Evolutionary conservation across 1,140 invertebrate species (phyloP).

Genomic region (Nasonia longicornis): DNA sequence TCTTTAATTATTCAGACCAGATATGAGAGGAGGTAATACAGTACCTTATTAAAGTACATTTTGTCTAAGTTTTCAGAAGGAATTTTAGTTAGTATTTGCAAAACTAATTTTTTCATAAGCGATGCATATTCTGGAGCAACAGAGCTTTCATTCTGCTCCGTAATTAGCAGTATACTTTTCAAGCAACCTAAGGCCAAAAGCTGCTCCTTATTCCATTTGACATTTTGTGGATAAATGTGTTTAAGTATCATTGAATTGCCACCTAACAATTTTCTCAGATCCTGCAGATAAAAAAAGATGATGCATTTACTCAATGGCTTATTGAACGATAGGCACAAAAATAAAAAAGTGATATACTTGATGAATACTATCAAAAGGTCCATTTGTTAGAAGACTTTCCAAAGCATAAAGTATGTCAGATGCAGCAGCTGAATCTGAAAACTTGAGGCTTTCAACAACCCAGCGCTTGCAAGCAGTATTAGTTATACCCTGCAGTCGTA

Average conservation of each 20-base stretch:
- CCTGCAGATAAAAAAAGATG: constrained; percentile 52
- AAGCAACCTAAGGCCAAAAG: constrained; percentile 58
- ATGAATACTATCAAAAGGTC: constrained; percentile 52
- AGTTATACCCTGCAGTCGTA: constrained; percentile 60
- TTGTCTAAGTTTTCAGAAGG: constrained; percentile 51
- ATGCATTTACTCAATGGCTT: background rate
- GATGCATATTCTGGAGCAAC: constrained; percentile 52
- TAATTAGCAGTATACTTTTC: constrained; percentile 58
- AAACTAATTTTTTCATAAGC: constrained; percentile 53
- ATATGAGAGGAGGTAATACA: background rate
- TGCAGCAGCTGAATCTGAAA: constrained; percentile 47
- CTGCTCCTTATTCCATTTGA: constrained; percentile 57
- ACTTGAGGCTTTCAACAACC: constrained; percentile 61
- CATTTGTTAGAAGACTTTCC: constrained; percentile 54
- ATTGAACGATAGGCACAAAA: background rate
- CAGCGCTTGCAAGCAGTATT: constrained; percentile 61
- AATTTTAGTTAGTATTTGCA: constrained; percentile 53
- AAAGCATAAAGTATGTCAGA: constrained; percentile 56
- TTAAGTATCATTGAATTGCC: constrained; percentile 52
- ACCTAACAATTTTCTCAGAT: constrained; percentile 55
- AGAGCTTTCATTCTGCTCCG: constrained; percentile 43
- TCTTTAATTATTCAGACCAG: background rate
- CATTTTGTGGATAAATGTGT: constrained; percentile 49
- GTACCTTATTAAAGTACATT: constrained; percentile 59
- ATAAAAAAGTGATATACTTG: constrained; percentile 49